Evolutionary conservation across 2,888 invertebrate species (phyloP), one percentile per base, ranked within the genome.

Genomic region (Lymantria dispar): DNA sequence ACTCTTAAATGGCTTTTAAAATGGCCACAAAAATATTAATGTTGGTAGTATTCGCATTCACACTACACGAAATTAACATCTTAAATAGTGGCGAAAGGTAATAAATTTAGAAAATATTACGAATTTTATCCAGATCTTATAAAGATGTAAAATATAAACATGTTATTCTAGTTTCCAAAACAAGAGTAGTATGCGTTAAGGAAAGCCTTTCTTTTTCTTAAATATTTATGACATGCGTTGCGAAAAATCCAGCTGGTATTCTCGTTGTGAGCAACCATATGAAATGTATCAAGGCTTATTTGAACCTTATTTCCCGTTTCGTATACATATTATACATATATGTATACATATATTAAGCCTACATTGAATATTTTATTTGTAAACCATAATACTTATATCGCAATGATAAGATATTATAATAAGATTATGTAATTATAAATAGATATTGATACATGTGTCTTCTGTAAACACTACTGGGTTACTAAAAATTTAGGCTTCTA

Each of bases 371-470:
- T 33, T 33, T 33, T 33, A 10, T 33, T 33, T 33, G 8, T 10
- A 22, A 22, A 22, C 2, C 22, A 22, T 22, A 22, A 22, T 22
- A 22, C 22, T 22, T 5, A 5, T 22, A 22, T 22, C 22, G 5
- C 22, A 12, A 30, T 12, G 22, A 45, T 45, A 29, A 45, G 22
- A 10, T 33, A 33, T 33, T 56, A 71, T 71, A 33, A 33, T 33
- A 10, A 10, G 33, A 33, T 33, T 33, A 8, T 33, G 8, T 33
- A 33, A 33, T 10, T 33, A 3, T 10, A 33, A 33, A 33, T 10
- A 33, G 33, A 33, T 33, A 33, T 1, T 33, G 8, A 22, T 22
- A 22, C 22, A 22, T 22, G 22, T 22, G 5, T 22, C 22, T 55
- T 22, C 22, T 3, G 5, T 22, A 22, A 22, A 22, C 2, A 22